Conservation (phyloP, 2,113 vertebrate genomes). For the Cricetomys ansorgei region DNA sequence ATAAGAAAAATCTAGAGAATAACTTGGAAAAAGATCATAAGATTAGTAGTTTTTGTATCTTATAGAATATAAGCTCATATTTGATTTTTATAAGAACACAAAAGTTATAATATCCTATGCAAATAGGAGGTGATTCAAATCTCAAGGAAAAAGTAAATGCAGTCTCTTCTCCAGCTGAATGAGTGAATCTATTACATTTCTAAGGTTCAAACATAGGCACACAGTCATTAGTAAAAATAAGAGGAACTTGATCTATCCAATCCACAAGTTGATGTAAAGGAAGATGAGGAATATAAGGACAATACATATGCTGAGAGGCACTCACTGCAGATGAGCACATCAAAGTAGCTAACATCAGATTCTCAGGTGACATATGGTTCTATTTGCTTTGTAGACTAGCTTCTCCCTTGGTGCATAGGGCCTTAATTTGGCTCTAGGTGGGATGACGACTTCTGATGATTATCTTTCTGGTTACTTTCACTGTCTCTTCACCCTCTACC, state of each 20-base stretch:
- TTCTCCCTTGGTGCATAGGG: background rate
- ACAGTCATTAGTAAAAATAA: background rate
- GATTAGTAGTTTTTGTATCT: background rate
- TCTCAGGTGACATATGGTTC: background rate
- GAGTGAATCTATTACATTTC: background rate
- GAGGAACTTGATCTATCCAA: background rate
- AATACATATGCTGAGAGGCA: background rate
- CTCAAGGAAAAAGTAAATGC: background rate
- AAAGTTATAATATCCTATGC: background rate
- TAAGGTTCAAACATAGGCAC: background rate
- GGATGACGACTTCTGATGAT: background rate
- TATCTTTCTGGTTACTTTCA: background rate
- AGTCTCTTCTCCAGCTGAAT: background rate
- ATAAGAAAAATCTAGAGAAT: background rate
- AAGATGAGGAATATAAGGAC: background rate
- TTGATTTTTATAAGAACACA: background rate
- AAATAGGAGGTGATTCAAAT: background rate
- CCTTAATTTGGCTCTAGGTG: background rate
- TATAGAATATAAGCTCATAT: background rate
- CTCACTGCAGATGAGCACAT: background rate
- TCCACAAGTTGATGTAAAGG: background rate
- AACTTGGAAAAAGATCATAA: background rate
- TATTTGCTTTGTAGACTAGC: background rate
- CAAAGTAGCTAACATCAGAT: background rate
- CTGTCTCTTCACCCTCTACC: background rate